These are phyloP conservation scores for Bombus soroeensis DNA, from an alignment of 1,140 invertebrate genomes.

Conservation along the genomic window DNA sequence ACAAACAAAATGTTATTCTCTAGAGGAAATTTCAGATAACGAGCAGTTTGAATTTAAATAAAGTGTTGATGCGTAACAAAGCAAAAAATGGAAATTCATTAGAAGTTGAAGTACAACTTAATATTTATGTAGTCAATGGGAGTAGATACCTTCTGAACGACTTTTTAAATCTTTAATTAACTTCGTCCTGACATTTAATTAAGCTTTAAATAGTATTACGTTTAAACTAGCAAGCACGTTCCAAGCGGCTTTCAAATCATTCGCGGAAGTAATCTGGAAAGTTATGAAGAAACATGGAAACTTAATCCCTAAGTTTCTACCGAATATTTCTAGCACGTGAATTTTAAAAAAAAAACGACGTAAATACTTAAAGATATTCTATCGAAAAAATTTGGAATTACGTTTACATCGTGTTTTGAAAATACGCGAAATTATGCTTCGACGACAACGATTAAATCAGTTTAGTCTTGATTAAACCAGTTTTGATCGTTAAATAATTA, in stretches of 20 bases:
- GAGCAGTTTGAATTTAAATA: neutral
- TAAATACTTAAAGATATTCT: neutral
- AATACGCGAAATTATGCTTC: neutral
- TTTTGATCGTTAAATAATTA: neutral
- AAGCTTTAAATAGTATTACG: slow-evolving; percentile 10
- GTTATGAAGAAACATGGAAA: slow-evolving; percentile 26
- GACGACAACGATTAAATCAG: neutral
- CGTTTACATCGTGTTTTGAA: neutral
- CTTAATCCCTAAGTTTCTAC: slow-evolving; percentile 1
- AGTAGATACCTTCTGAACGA: slow-evolving; percentile 15
- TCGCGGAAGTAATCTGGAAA: slow-evolving; percentile 17
- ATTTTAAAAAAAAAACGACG: neutral
- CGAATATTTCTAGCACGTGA: neutral
- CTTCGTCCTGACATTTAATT: slow-evolving; percentile 24
- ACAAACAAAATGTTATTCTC: neutral
- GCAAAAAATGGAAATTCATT: neutral
- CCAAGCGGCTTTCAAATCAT: slow-evolving; percentile 18
- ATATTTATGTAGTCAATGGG: slow-evolving; percentile 4
- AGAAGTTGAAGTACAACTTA: neutral
- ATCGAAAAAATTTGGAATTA: neutral
- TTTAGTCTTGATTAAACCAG: neutral
- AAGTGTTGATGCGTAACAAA: neutral
- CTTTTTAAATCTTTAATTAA: slow-evolving; percentile 30
- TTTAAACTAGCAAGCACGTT: slow-evolving; percentile 17
- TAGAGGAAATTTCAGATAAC: neutral